Base-by-base conservation (phyloP, 2,888 invertebrate species). In the Oasisia sp. region DNA sequence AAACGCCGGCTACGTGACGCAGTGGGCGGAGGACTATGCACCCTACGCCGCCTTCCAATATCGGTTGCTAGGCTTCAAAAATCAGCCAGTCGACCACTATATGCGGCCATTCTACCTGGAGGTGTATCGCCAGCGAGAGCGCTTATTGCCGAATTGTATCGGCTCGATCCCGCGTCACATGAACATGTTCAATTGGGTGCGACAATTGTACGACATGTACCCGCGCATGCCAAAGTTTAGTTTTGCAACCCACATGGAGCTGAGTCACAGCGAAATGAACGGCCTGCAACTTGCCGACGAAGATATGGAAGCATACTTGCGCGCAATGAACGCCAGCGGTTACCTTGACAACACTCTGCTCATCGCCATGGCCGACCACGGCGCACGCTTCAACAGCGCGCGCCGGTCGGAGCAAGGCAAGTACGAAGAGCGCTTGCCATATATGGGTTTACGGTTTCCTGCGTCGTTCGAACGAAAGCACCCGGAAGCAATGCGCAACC, bases 311-410 rank as follows among this genome's bases (percentile, higher is more conserved):
- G 93, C 94, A 4, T 95, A 96, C 91, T 95, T 99, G n/a, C 97
- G 0, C 97, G 97, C 0, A n/a, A n/a, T n/a, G n/a, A n/a, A n/a
- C n/a, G n/a, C n/a, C n/a, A n/a, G n/a, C n/a, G n/a, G n/a, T n/a
- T 96, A 97, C 89, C 96, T 98, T 32, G 97, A 98, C 93, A 97
- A 98, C 94, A 98, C 99, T 0, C 95, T 99, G 93, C 96, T 99
- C 0, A 97, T 99, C 92, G 95, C 99, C 4, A 98, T 99, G 98
- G 98, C 98, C 5, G 99, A 99, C 96, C 99, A 99, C 96, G 99
- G 99, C 0, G 94, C 95, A 7, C 94, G 99, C 95, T 99, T 98
- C 96, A 97, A 98, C 0, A 97, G 97, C 92, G 97, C 98, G 11
- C 97, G 99, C 0, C 97, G 98, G 94, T 99, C 98, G 0, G 97